Evolutionary conservation across 2,888 invertebrate genomes (phyloP).

Genomic region (Dasypolia templi): DNA sequence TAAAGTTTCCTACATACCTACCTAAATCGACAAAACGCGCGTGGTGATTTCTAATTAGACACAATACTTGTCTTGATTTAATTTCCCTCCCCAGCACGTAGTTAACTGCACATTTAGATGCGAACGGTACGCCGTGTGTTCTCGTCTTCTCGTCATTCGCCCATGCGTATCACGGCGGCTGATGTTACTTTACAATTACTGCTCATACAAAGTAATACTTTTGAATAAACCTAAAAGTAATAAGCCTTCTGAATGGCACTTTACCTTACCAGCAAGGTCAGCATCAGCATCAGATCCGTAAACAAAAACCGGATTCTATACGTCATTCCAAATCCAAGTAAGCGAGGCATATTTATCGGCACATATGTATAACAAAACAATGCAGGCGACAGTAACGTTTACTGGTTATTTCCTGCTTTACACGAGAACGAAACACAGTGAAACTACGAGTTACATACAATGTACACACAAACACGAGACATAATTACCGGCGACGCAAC

Average conservation of each 20-base stretch:
- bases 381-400: constrained; percentile 73
- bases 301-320: constrained; percentile 85
- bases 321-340: constrained; percentile 82
- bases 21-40: constrained; percentile 37
- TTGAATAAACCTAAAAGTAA: constrained; percentile 39
- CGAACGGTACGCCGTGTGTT: constrained; percentile 45
- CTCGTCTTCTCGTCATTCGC: constrained; percentile 44
- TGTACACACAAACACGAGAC: constrained; percentile 75
- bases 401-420: constrained; percentile 78
- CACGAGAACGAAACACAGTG: constrained; percentile 72
- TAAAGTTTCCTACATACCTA: constrained; percentile 39
- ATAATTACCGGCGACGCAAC: constrained; percentile 77
- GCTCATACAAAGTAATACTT: constrained; percentile 19
- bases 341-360: constrained; percentile 76
- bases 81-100: constrained; percentile 48
- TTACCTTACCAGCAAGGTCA: constrained; percentile 84
- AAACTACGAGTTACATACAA: constrained; percentile 73
- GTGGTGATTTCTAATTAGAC: constrained; percentile 42
- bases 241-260: constrained; percentile 55
- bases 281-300: constrained; percentile 79
- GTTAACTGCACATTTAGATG: constrained; percentile 63
- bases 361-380: constrained; percentile 74
- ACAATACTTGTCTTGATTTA: constrained; percentile 32
- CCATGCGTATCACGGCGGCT: constrained; percentile 45
- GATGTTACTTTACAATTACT: constrained; percentile 27